These are phyloP conservation scores for Leptodirus hochenwartii DNA, from an alignment of 2,888 invertebrate genomes.

Conservation along the genomic window DNA sequence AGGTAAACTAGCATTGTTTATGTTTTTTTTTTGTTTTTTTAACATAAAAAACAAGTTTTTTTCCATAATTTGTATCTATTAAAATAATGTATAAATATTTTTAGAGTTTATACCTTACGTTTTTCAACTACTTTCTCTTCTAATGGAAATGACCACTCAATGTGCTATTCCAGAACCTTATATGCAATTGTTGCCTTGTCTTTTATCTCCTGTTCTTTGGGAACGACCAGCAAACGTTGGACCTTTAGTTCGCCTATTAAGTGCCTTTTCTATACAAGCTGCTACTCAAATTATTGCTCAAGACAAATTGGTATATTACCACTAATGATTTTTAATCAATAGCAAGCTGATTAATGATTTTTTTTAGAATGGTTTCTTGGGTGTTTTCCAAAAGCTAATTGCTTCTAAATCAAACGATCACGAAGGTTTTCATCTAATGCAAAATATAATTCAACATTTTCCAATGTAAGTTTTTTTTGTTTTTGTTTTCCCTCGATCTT, in stretches of 20 bases:
- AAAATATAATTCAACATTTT: conserved; percentile 67
- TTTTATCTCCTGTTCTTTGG: conserved; percentile 83
- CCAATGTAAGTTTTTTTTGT: conserved; percentile 42
- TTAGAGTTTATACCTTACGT: conserved; percentile 95
- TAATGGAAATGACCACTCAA: conserved; percentile 50
- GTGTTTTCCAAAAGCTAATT: conserved; percentile 91
- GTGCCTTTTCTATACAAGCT: conserved; percentile 65
- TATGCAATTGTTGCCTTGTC: conserved; percentile 73
- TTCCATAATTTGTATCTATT: conserved; percentile 3
- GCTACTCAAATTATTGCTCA: conserved; percentile 45
- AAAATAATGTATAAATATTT: conserved; percentile 8
- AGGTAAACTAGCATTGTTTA: conserved; percentile 31
- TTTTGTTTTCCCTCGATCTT: conserved; percentile 2
- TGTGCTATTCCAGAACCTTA: conserved; percentile 62
- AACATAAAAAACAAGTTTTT: conserved; percentile 4
- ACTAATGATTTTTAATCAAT: background rate
- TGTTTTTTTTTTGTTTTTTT: conserved; percentile 3
- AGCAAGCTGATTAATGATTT: background rate
- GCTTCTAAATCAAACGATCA: conserved; percentile 91
- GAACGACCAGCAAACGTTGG: conserved; percentile 86
- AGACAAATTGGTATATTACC: conserved; percentile 50
- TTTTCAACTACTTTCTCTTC: conserved; percentile 86
- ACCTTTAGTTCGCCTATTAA: conserved; percentile 79
- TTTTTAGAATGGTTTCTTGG: conserved; percentile 59
- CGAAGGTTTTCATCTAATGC: conserved; percentile 85